A percentile compares a stretch with the other conserved stretches of the same genome.
Evolutionary conservation across 2,797 vertebrate species (phyloP).

Genomic region (Ataeniobius toweri): DNA sequence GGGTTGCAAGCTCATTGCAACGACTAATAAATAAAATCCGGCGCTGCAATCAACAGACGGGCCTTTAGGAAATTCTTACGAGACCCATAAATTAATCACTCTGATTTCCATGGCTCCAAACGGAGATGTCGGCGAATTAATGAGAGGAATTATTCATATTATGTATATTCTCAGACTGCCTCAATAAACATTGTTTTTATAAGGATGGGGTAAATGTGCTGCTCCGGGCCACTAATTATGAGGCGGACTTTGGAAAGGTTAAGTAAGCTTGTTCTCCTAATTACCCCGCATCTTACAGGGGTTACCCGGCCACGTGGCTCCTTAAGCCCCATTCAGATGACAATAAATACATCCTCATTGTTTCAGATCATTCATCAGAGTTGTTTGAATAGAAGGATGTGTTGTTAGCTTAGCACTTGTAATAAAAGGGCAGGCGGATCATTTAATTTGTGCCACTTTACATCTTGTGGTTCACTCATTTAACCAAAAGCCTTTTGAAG

Average conservation of each 20-base stretch:
- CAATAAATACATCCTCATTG: slow-evolving; percentile 39
- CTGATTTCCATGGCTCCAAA: slow-evolving; percentile 79
- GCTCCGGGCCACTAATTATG: slow-evolving; percentile 84
- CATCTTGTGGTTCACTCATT: slow-evolving; percentile 41
- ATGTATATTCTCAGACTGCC: slow-evolving; percentile 81
- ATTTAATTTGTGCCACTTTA: slow-evolving; percentile 60
- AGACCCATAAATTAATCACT: slow-evolving; percentile 85
- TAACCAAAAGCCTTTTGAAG: slow-evolving; percentile 20
- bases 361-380: slow-evolving; percentile 43
- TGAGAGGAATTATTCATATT: slow-evolving; percentile 88
- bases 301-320: slow-evolving; percentile 65
- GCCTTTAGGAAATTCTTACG: slow-evolving; percentile 82
- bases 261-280: slow-evolving; percentile 79
- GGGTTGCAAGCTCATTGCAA: slow-evolving; percentile 72
- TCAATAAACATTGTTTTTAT: slow-evolving; percentile 86
- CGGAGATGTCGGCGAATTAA: slow-evolving; percentile 82
- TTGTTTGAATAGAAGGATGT: slow-evolving; percentile 39
- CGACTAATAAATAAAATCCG: slow-evolving; percentile 82
- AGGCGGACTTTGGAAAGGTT: slow-evolving; percentile 77
- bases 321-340: slow-evolving; percentile 52
- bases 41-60: slow-evolving; percentile 84
- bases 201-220: slow-evolving; percentile 81
- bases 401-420: slow-evolving; percentile 51
- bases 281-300: slow-evolving; percentile 74
- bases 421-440: slow-evolving; percentile 33